These are phyloP conservation scores for Pocillopora damicornis DNA, from an alignment of 64 coral and sea anemone genomes.

Conservation along the genomic window DNA sequence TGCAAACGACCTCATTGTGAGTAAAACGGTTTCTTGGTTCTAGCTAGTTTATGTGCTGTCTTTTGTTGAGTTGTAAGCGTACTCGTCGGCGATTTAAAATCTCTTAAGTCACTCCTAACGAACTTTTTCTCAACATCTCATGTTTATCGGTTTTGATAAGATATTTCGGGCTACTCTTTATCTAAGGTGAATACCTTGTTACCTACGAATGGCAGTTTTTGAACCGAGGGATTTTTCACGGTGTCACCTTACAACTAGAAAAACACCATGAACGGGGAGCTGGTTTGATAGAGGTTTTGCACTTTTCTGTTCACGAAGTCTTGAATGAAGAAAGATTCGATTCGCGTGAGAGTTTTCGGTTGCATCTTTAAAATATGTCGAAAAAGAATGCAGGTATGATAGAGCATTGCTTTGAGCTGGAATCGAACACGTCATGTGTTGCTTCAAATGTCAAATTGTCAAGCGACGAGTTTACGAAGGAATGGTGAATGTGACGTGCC, in stretches of 20 bases:
- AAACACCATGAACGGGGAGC: background rate
- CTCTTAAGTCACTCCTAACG: constrained; percentile 14
- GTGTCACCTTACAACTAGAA: constrained; percentile 37
- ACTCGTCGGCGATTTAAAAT: background rate
- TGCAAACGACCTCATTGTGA: constrained; percentile 46
- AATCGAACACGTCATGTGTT: constrained; percentile 8
- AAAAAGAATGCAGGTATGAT: background rate
- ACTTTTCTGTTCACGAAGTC: background rate
- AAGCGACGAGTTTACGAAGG: constrained; percentile 3
- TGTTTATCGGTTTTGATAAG: constrained; percentile 53
- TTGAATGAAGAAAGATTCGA: background rate
- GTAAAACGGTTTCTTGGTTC: constrained; percentile 23
- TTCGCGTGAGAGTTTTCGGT: background rate
- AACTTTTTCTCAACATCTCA: constrained; percentile 29
- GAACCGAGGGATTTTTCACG: constrained; percentile 2
- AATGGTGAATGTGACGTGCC: background rate
- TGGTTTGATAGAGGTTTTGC: background rate
- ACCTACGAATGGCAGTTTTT: constrained; percentile 39
- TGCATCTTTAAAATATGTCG: background rate
- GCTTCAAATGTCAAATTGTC: constrained; percentile 3
- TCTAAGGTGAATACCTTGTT: constrained; percentile 42
- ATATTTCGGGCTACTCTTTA: constrained; percentile 43
- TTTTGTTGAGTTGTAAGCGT: background rate
- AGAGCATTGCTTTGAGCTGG: background rate
- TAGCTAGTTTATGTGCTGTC: background rate